Conservation (phyloP, 2,113 vertebrate genomes). For the Cyprinodon brontotheroides region DNA sequence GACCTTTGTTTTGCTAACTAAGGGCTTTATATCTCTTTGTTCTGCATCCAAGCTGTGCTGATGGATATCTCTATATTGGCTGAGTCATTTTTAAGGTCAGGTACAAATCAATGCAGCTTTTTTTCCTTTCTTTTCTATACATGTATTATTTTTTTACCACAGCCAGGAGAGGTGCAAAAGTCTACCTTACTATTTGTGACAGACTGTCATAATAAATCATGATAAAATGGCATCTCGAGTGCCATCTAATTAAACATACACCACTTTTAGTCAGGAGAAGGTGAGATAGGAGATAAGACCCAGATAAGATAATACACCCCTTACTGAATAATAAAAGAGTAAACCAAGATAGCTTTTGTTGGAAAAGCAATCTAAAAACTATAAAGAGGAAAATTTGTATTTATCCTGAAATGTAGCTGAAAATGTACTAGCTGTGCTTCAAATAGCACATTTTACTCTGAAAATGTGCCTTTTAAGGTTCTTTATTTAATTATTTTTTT, state of each 20-base stretch:
- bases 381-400: not conserved
- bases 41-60: slow-evolving; percentile 60
- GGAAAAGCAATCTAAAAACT: not conserved
- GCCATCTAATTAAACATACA: slow-evolving; percentile 44
- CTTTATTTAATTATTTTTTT: slow-evolving; percentile 9
- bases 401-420: not conserved
- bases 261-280: slow-evolving; percentile 35
- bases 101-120: slow-evolving; percentile 64
- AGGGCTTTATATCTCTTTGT: slow-evolving; percentile 50
- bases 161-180: slow-evolving; percentile 25
- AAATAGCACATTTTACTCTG: slow-evolving; percentile 11
- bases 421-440: slow-evolving; percentile 3
- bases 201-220: slow-evolving; percentile 47
- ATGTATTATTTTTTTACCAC: slow-evolving; percentile 48
- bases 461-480: not conserved
- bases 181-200: slow-evolving; percentile 32
- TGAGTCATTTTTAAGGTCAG: slow-evolving; percentile 65
- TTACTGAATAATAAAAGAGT: not conserved
- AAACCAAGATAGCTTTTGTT: not conserved
- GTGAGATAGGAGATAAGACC: slow-evolving; percentile 30
- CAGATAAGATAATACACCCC: slow-evolving; percentile 27
- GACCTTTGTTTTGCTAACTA: slow-evolving; percentile 69
- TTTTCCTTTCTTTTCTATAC: slow-evolving; percentile 59
- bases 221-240: slow-evolving; percentile 41
- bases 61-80: slow-evolving; percentile 70